Base-by-base conservation (phyloP, 92 coral and sea anemone species). In the Hydrozoanthus gracilis region DNA sequence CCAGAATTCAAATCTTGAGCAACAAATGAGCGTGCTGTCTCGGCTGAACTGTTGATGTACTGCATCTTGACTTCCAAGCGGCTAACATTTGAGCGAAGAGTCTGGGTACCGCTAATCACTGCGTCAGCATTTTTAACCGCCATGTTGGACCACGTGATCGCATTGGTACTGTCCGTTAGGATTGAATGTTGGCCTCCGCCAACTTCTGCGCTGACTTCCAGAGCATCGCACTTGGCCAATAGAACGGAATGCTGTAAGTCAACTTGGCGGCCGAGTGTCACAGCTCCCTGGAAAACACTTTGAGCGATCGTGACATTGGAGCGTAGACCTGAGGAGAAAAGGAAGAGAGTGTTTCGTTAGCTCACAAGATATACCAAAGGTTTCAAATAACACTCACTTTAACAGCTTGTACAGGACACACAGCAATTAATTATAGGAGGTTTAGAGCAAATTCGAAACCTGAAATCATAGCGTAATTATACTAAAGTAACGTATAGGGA, bases 21-120 rank as follows among this genome's bases (percentile, higher is more conserved):
- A 82, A 86, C 86, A 78, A 92, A 48, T 50, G 77, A n/a, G 4
- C 90, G 91, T 60, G 94, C 93, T 51, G 68, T 82, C 89, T 94
- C 91, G 44, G 91, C 92, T 45, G 95, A 86, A 7, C 65, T 61
- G 65, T 91, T 94, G 52, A 92, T 92, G 65, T 56, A 84, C 71
- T 82, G 78, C 89, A 91, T 92, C 64, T 89, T 87, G 52, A 72
- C 39, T 71, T 89, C 92, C 60, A 94, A 88, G 5, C 80, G 79
- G 45, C 72, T 75, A 47, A 94, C 94, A 62, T 87, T 89, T 46
- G 76, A 83, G 76, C 86, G 83, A 14, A 87, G 82, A 44, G 88
- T 65, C 61, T 83, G 90, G 6, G 85, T 77, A 7, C 87, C 92
- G n/a, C 51, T 77, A 73, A 61, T 61, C 4, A 94, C 88, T 10